Percentiles rank a stretch among this genome's conserved stretches.
Conservation (phyloP, 2,797 vertebrate species). For the Phalanger gymnotis region DNA sequence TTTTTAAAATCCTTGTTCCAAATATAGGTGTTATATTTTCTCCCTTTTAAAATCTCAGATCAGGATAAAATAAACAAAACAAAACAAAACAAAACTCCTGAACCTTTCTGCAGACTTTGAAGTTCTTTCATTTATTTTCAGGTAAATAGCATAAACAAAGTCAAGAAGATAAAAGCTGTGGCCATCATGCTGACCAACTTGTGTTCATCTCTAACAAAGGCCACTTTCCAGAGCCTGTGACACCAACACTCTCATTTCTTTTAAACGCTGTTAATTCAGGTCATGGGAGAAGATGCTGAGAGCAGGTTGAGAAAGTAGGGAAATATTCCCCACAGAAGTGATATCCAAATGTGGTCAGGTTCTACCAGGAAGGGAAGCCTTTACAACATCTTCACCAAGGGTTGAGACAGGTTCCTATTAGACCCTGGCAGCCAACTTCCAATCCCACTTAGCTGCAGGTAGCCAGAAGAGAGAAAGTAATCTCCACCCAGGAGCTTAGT, state of each 20-base stretch:
- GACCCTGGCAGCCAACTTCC: slow-evolving; percentile 70
- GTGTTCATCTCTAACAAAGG: slow-evolving; percentile 44
- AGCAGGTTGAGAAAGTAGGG: slow-evolving; percentile 62
- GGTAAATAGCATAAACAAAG: slow-evolving; percentile 65
- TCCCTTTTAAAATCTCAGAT: slow-evolving; percentile 21
- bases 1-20: slow-evolving; percentile 42
- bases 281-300: slow-evolving; percentile 46
- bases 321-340: slow-evolving; percentile 66
- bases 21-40: slow-evolving; percentile 42
- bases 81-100: slow-evolving; percentile 61
- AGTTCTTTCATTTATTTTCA: slow-evolving; percentile 48
- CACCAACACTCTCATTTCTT: slow-evolving; percentile 19
- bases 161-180: slow-evolving; percentile 69
- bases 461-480: neutral
- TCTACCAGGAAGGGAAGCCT: slow-evolving; percentile 63
- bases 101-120: slow-evolving; percentile 55
- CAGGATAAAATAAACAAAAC: slow-evolving; percentile 57
- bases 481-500: neutral
- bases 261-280: neutral
- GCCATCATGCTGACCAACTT: slow-evolving; percentile 36
- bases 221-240: slow-evolving; percentile 29
- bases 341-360: slow-evolving; percentile 57
- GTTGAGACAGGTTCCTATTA: slow-evolving; percentile 70
- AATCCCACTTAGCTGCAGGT: neutral
- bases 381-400: slow-evolving; percentile 62